Conservation (phyloP, 2,888 invertebrate genomes). For the Lypha dubia region DNA sequence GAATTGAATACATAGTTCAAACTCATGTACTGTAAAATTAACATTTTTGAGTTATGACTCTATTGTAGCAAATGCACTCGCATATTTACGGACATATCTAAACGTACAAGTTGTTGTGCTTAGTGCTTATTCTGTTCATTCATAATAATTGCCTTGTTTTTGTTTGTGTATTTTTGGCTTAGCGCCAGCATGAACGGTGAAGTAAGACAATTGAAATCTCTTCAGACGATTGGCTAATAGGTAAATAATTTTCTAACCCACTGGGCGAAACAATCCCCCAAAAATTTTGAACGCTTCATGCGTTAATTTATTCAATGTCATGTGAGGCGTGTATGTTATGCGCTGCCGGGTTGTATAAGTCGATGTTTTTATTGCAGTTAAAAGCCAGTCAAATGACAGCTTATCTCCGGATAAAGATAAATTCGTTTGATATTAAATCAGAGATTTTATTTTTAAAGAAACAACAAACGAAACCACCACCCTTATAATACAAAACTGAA, state of each 20-base stretch:
- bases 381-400: conserved; percentile 76
- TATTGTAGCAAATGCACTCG: no score
- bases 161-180: conserved; percentile 55
- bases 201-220: conserved; percentile 61
- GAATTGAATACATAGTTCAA: no score
- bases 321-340: conserved; percentile 50
- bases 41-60: no score
- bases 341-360: conserved; percentile 57
- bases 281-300: not conserved
- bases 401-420: conserved; percentile 82
- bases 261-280: conserved; percentile 30
- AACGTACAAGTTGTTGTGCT: no score
- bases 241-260: conserved; percentile 69
- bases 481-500: not conserved
- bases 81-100: not conserved
- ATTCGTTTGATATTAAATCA: conserved; percentile 82
- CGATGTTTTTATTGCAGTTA: conserved; percentile 73
- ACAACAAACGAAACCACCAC: conserved; percentile 45
- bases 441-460: conserved; percentile 81
- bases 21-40: no score
- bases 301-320: conserved; percentile 32
- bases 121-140: not conserved
- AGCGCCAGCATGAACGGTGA: conserved; percentile 61
- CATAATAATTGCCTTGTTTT: conserved; percentile 24
- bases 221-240: conserved; percentile 46